Conservation (phyloP, 2,113 vertebrate genomes). For the Spermophilus dauricus region DNA sequence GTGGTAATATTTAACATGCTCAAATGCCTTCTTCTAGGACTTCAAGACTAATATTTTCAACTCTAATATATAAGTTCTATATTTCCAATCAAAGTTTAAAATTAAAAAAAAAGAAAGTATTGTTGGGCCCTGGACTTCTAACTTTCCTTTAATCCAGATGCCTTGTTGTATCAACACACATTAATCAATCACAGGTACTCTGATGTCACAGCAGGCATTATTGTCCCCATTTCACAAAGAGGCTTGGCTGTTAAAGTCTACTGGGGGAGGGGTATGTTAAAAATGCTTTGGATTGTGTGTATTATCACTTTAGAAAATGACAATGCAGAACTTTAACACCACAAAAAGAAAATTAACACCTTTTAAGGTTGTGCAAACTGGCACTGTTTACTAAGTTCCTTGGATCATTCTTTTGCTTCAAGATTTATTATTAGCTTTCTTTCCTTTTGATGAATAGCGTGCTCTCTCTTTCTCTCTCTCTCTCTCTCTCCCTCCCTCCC, state of each 20-base stretch:
- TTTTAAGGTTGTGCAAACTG: slow-evolving; percentile 66
- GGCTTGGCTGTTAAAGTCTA: background rate
- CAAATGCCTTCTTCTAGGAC: slow-evolving; percentile 39
- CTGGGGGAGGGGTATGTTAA: background rate
- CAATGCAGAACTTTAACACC: slow-evolving; percentile 72
- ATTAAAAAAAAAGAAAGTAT: background rate
- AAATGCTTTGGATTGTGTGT: slow-evolving; percentile 50
- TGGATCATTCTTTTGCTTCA: slow-evolving; percentile 45
- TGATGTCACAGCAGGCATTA: slow-evolving; percentile 48
- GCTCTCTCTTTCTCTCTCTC: background rate
- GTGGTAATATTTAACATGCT: slow-evolving; percentile 36
- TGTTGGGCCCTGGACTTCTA: background rate
- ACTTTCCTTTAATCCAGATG: slow-evolving; percentile 42
- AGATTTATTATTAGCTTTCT: slow-evolving; percentile 28
- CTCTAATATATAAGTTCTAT: background rate
- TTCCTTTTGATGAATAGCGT: slow-evolving; percentile 26
- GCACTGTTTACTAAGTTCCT: slow-evolving; percentile 21
- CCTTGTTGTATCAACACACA: slow-evolving; percentile 14
- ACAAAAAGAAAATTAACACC: slow-evolving; percentile 68
- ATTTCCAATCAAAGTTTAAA: slow-evolving; percentile 44
- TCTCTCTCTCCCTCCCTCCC: background rate
- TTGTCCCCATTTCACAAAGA: slow-evolving; percentile 54
- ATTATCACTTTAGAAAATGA: slow-evolving; percentile 65
- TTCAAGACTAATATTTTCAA: slow-evolving; percentile 52
- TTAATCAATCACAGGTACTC: slow-evolving; percentile 30